Conservation (phyloP, 2,113 vertebrate species). For the Halcyon malimbica region DNA sequence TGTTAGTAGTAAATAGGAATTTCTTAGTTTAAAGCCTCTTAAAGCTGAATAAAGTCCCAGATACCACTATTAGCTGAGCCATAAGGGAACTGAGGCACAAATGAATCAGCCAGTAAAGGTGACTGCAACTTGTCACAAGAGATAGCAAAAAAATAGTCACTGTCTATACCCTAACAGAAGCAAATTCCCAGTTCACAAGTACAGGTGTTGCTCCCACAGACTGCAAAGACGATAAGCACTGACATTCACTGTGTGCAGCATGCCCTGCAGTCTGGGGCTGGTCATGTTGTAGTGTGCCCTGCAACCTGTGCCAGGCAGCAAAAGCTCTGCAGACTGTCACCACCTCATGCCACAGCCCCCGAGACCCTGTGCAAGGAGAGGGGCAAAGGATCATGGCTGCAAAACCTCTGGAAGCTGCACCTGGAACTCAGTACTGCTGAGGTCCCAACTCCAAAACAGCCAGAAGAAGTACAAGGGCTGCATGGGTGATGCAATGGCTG, state of each 20-base stretch:
- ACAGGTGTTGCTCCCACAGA: not conserved
- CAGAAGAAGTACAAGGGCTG: not conserved
- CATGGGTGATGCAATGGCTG: accelerated
- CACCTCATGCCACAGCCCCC: not conserved
- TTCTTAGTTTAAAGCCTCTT: conserved; percentile 35
- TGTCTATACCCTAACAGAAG: not conserved
- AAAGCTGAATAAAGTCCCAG: conserved; percentile 5
- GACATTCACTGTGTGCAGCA: not conserved
- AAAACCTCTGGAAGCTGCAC: not conserved
- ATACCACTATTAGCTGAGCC: not conserved
- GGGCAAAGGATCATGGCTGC: not conserved
- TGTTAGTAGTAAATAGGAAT: not conserved
- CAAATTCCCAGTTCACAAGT: not conserved
- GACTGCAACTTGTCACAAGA: not conserved
- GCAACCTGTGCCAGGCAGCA: not conserved
- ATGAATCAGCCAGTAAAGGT: not conserved
- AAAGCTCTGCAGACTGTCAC: not conserved
- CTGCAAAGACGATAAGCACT: not conserved
- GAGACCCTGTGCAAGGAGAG: not conserved
- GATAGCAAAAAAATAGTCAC: not conserved
- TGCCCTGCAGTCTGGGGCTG: not conserved
- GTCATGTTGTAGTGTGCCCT: not conserved
- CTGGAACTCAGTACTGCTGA: not conserved
- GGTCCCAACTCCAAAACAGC: not conserved
- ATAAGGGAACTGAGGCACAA: not conserved